phyloP scores from a whole-genome alignment of 2,797 vertebrate species.

The Okamejei kenojei region DNA sequence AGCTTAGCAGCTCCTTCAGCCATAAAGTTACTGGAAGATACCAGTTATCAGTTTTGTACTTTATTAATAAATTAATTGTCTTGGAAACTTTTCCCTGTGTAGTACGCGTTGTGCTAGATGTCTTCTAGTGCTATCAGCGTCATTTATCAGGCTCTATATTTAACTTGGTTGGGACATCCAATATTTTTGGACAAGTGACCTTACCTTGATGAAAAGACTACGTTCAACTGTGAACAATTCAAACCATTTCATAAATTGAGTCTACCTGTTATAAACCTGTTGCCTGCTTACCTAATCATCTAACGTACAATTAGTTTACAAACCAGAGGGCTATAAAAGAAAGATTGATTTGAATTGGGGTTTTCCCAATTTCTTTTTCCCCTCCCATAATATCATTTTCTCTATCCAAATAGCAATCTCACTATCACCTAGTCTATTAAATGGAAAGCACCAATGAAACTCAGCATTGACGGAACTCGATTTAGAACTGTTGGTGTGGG shows the following conservation, averaged over 20 bases:
- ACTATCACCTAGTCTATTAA: background rate
- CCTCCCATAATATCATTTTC: background rate
- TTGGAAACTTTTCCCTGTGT: background rate
- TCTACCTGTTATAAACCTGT: background rate
- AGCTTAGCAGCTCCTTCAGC: background rate
- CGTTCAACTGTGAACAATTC: background rate
- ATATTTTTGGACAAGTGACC: background rate
- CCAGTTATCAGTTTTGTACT: too few species aligned
- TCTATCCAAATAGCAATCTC: background rate
- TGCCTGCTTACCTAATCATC: background rate
- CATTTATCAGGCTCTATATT: background rate
- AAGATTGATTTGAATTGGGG: background rate
- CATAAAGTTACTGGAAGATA: background rate
- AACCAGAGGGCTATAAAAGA: background rate
- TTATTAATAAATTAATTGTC: too few species aligned
- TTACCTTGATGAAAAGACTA: background rate
- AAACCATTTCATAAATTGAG: background rate
- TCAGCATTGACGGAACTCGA: background rate
- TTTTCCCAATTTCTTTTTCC: background rate
- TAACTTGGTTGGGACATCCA: background rate
- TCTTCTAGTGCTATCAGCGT: background rate
- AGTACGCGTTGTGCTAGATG: too few species aligned
- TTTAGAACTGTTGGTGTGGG: background rate
- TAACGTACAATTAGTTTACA: background rate
- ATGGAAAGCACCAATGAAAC: background rate